Conservation (phyloP, 2,888 invertebrate species). For the Phoenoteleia sp. region DNA sequence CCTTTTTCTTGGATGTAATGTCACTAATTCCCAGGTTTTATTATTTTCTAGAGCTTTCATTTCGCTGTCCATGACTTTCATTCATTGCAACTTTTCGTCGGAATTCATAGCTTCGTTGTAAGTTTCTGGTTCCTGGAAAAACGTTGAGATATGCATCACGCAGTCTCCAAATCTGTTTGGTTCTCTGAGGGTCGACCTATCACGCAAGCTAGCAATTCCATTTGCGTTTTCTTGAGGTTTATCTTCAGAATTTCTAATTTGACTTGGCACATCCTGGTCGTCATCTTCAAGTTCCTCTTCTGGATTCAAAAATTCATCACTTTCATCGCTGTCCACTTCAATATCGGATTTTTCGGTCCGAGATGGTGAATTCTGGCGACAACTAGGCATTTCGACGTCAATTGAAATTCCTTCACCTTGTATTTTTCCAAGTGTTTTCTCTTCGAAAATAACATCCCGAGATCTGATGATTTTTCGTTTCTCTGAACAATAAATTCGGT, state of each 20-base stretch:
- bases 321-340: conserved; percentile 1
- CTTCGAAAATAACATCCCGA: conserved; percentile 49
- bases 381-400: background rate
- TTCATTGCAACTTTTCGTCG: conserved; percentile 66
- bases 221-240: background rate
- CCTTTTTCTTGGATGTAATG: conserved; percentile 73
- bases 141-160: conserved; percentile 21
- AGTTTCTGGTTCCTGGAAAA: conserved; percentile 30
- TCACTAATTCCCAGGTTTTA: conserved; percentile 74
- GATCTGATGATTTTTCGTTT: conserved; percentile 20
- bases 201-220: background rate
- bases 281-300: background rate
- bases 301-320: conserved; percentile 2
- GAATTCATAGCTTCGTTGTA: conserved; percentile 50
- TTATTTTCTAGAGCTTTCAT: conserved; percentile 78
- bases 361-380: background rate
- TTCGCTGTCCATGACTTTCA: conserved; percentile 75
- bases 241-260: background rate
- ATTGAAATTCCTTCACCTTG: background rate
- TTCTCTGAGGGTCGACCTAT: background rate
- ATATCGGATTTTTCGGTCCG: background rate
- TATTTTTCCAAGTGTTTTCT: conserved; percentile 10
- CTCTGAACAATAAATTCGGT: conserved; percentile 32
- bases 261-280: background rate
- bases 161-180: conserved; percentile 18